Evolutionary conservation across 2,797 vertebrate genomes (phyloP).

Genomic region (Siniperca obscura): DNA sequence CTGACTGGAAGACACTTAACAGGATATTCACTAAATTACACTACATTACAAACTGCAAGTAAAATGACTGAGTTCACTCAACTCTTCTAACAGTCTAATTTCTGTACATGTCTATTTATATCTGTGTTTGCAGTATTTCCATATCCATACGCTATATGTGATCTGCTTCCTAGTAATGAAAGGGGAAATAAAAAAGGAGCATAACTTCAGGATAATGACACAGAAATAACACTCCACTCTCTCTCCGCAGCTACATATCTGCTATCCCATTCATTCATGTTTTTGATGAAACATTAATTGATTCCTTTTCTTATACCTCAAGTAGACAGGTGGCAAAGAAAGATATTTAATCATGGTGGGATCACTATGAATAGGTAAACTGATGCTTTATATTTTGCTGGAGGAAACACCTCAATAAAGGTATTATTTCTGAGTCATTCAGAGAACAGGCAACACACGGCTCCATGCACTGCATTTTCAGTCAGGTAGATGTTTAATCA

Average conservation of each 20-base stretch:
- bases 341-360: slow-evolving; percentile 44
- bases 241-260: slow-evolving; percentile 53
- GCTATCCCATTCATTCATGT: slow-evolving; percentile 54
- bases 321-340: slow-evolving; percentile 45
- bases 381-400: slow-evolving; percentile 44
- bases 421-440: slow-evolving; percentile 29
- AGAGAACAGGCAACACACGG: neutral
- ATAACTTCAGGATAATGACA: slow-evolving; percentile 53
- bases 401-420: slow-evolving; percentile 29
- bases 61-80: slow-evolving; percentile 1
- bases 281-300: slow-evolving; percentile 64
- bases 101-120: slow-evolving; percentile 11
- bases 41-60: neutral
- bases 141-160: slow-evolving; percentile 30
- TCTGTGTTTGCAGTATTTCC: slow-evolving; percentile 18
- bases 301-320: slow-evolving; percentile 51
- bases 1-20: neutral
- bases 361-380: slow-evolving; percentile 47
- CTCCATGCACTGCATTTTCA: neutral
- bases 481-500: slow-evolving; percentile 40
- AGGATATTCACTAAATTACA: neutral
- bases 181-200: slow-evolving; percentile 45
- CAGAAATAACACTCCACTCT: slow-evolving; percentile 50
- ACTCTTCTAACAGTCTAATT: slow-evolving; percentile 1
- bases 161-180: slow-evolving; percentile 36